phyloP scores from a whole-genome alignment of 2,797 vertebrate species.

The Bovichtus diacanthus region DNA sequence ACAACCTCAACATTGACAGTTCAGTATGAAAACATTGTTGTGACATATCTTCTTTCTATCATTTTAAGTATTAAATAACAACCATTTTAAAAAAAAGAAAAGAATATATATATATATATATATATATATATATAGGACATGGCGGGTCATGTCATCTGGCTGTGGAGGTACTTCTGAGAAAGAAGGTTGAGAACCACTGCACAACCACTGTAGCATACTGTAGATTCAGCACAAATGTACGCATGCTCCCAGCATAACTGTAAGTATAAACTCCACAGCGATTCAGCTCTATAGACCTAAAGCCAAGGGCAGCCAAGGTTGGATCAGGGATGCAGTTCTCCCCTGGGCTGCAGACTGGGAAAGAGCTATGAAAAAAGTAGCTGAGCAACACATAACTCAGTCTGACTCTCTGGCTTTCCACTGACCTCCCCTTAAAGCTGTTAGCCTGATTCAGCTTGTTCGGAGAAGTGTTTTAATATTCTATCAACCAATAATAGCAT shows the following conservation, averaged over 20 bases:
- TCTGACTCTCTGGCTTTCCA: not conserved
- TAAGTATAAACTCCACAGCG: constrained; percentile 26
- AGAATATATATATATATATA: too few relatives aligned
- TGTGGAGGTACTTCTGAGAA: not conserved
- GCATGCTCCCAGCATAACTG: constrained; percentile 9
- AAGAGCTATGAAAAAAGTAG: constrained; percentile 26
- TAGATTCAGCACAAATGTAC: constrained; percentile 19
- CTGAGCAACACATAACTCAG: constrained; percentile 49
- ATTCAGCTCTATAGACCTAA: constrained; percentile 49
- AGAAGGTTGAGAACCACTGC: not conserved
- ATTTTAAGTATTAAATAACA: not conserved
- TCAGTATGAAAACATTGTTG: not conserved
- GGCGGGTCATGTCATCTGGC: not conserved
- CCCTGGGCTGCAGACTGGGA: constrained; percentile 9
- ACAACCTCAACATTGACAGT: not conserved
- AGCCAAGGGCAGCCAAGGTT: constrained; percentile 54
- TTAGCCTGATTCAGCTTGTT: constrained; percentile 57
- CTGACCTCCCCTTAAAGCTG: constrained; percentile 21
- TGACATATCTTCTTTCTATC: not conserved
- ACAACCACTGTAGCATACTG: constrained; percentile 11
- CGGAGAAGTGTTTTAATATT: constrained; percentile 51
- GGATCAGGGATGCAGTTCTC: constrained; percentile 13
- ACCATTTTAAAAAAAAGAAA: not conserved
- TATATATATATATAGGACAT: not conserved
- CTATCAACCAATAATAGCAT: constrained; percentile 44